Evolutionary conservation across 2,888 invertebrate species (phyloP), one percentile per base, ranked within the genome.

Genomic region (Rapana venosa): DNA sequence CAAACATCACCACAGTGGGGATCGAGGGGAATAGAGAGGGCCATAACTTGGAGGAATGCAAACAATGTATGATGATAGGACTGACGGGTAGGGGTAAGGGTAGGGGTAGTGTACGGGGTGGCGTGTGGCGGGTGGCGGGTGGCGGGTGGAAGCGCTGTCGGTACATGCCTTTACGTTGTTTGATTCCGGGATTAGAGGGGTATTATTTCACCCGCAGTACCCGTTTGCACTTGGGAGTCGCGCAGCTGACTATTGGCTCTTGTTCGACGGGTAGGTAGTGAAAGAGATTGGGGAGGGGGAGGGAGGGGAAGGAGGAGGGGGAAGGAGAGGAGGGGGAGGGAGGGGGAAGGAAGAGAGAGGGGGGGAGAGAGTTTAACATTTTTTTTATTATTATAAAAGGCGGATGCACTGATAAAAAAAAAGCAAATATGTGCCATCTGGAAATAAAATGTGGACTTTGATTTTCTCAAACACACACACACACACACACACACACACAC

Each of bases 401-500:
- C 8, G 47, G 47, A 47, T 47, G 47, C 4, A 47, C 8, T 47
- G 47, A 47, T 2, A 47, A 47, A 8, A 47, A 47, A 47, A 47
- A 8, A 8, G 4, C 47, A 47, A 47, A 8, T 47, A 5, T 47
- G 47, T 47, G 8, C 47, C 8, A 47, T 47, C 47, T 47, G 2
- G 47, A 8, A 47, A n/a, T n/a, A n/a, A n/a, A 1, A 61, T 22
- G 61, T 22, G 2, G 2, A n/a, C 74, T 22, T 26, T 1, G 22
- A 74, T n/a, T 22, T 26, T n/a, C 74, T 17, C 74, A 74, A 11
- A 74, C n/a, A 74, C 74, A 74, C 74, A 74, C 74, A 74, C 74
- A 74, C 74, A 74, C 30, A n/a, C n/a, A n/a, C 74, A 30, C 74
- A 74, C 74, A 74, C 74, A 30, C 74, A 74, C 74, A 74, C 74